phyloP scores from a whole-genome alignment of 2,797 vertebrate species.

The Phyllotis vaccarum region DNA sequence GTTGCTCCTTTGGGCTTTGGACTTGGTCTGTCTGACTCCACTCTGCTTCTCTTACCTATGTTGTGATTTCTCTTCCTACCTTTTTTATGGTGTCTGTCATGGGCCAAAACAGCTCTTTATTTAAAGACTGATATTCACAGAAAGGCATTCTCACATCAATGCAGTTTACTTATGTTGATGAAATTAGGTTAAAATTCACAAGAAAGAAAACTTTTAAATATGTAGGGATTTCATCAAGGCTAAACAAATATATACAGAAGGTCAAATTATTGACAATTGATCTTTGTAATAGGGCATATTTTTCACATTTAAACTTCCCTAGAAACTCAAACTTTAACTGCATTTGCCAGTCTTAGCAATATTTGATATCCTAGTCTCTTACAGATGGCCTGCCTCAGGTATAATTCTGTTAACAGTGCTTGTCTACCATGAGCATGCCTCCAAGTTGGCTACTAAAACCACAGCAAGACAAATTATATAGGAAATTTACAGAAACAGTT shows the following conservation, averaged over 20 bases:
- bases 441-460: neutral
- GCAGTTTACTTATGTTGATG: too few species aligned
- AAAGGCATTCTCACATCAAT: too few species aligned
- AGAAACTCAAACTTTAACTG: neutral
- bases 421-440: neutral
- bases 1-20: too few species aligned
- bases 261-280: neutral
- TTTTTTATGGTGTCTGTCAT: too few species aligned
- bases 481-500: neutral
- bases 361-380: neutral
- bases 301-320: neutral
- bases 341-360: neutral
- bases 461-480: neutral
- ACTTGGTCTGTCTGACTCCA: too few species aligned
- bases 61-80: too few species aligned
- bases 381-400: neutral
- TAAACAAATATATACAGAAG: neutral
- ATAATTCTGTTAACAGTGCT: neutral
- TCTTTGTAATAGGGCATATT: neutral
- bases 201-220: neutral
- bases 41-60: too few species aligned
- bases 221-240: neutral
- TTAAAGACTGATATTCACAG: too few species aligned
- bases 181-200: neutral
- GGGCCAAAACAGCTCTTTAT: too few species aligned